Evolutionary conservation across 2,113 vertebrate species (phyloP).

Genomic region (Octodon degus): DNA sequence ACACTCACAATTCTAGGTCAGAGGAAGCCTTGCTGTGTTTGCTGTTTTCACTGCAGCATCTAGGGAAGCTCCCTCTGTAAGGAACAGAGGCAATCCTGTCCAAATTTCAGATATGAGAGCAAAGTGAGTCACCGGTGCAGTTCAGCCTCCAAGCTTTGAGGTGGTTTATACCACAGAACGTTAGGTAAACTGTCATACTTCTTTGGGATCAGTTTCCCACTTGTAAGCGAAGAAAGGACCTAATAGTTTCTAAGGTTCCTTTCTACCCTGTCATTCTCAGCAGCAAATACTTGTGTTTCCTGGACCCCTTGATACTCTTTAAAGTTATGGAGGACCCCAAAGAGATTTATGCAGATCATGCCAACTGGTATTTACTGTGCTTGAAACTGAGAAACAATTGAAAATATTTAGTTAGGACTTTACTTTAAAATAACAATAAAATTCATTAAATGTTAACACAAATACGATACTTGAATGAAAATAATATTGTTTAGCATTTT

Average conservation of each 20-base stretch:
- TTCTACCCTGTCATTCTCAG: background rate
- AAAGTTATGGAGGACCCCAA: slow-evolving; percentile 4
- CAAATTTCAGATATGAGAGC: background rate
- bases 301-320: slow-evolving; percentile 9
- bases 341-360: background rate
- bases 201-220: background rate
- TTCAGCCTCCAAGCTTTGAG: background rate
- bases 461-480: slow-evolving; percentile 50
- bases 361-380: background rate
- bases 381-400: background rate
- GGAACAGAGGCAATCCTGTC: background rate
- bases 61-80: background rate
- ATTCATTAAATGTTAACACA: background rate
- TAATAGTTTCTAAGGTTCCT: background rate
- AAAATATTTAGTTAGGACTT: slow-evolving; percentile 28
- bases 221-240: background rate
- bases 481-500: slow-evolving; percentile 22
- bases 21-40: background rate
- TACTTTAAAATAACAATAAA: slow-evolving; percentile 38
- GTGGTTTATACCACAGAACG: background rate
- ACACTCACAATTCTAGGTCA: background rate
- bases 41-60: background rate
- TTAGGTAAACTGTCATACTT: background rate
- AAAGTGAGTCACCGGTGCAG: background rate
- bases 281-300: background rate